Evolutionary conservation across 2,797 vertebrate species (phyloP), one percentile per base, ranked within the genome.

Genomic region (Lindbergichthys nudifrons): DNA sequence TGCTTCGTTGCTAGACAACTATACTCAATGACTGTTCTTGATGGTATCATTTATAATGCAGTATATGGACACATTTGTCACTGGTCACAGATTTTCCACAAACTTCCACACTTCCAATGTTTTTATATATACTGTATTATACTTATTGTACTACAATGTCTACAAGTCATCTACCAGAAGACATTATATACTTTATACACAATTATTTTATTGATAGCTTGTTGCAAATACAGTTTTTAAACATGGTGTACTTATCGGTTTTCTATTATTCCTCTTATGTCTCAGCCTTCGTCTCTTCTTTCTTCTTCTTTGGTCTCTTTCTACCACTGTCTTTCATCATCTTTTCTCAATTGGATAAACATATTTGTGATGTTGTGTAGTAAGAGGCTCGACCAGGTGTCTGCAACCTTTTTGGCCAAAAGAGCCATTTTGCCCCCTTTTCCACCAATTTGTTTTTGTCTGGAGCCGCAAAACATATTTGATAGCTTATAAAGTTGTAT

Each of bases 301-400:
- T 15, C 10, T 50, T 69, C 9, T 32, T 54, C 18, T 8, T 9
- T 26, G 3, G 9, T 60, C 47, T 79, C 59, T 60, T 60, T 42
- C 14, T 52, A 16, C 48, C 61, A 73, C 51, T 51, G 39, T 56
- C 32, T 41, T 71, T 60, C 43, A 61, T 47, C 70, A 41, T 76
- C 36, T 19, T 43, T 51, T 14, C 54, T 58, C 45, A 42, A 18
- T 62, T 64, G 80, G 21, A 23, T 42, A 58, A 58, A 63, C 65
- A 73, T 83, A 75, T 70, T 26, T 26, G 30, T 39, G 51, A 67
- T 75, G 57, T 18, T n/a, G 41, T 80, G 52, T 13, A 32, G 48
- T 23, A 14, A 60, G 50, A 77, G 21, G 8, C 68, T 26, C 61
- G 72, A 51, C 65, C 26, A 26, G 4, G 26, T 26, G 26, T 26